Evolutionary conservation across 2,888 invertebrate genomes (phyloP), one percentile per base, ranked within the genome.

Genomic region (Drosophila anomalipes): DNA sequence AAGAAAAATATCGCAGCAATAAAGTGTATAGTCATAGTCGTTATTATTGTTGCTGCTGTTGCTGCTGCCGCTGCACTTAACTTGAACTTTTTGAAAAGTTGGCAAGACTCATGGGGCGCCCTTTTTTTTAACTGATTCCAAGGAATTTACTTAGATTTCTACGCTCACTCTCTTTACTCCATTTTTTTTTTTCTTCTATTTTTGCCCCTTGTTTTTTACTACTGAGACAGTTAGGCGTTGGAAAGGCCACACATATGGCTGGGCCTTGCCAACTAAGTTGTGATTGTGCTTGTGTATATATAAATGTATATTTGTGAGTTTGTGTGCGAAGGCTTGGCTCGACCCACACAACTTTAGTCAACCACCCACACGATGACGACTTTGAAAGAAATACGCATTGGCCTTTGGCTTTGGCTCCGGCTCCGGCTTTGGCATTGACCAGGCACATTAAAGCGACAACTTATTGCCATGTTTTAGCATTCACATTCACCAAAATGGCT

Each of bases 381-480:
- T 89, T 85, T 85, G 80, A 87, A 84, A 79, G 67, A 82, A 89
- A 87, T 76, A 82, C 74, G 57, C 70, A 73, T 64, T 84, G 87
- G 82, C 87, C 85, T 83, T 83, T 83, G 70, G 77, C 59, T 62
- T 32, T 41, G 41, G 32, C 77, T 79, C 52, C 65, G 44, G 52
- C 75, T 70, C 52, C 66, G 44, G 56, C 75, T 70, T 64, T 84
- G 84, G 84, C 90, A 85, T 85, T 89, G 87, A 77, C 73, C 77
- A 75, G 73, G 65, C 60, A 77, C 62, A 84, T 79, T 80, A 82
- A 77, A 84, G 84, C 74, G 68, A 56, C 57, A 74, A 74, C 66
- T 83, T 83, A 81, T 82, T 35, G 68, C 75, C 70, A 72, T 69
- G 59, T 67, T 81, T 79, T 58, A 53, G 60, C 56, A 77, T 67